Conservation (phyloP, 2,113 vertebrate species). For the Picathartes gymnocephalus region DNA sequence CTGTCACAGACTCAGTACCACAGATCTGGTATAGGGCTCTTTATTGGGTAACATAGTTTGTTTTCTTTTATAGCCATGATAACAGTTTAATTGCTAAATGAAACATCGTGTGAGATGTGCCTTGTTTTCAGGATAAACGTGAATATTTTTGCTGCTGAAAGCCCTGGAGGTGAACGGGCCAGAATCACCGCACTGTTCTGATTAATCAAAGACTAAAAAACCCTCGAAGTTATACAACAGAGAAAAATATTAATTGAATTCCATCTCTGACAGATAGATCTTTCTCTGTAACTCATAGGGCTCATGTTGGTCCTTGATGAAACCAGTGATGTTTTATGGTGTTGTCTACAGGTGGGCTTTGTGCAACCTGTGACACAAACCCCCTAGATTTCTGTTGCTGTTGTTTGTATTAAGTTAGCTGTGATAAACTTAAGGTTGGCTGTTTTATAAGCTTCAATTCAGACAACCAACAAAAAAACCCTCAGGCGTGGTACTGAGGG, state of each 20-base stretch:
- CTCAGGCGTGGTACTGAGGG: not conserved
- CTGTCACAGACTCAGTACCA: not conserved
- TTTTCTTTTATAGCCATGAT: not conserved
- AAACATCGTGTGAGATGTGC: not conserved
- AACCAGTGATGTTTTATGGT: accelerated
- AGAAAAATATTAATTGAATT: not conserved
- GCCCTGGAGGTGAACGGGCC: not conserved
- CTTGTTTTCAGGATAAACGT: not conserved
- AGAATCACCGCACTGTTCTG: not conserved
- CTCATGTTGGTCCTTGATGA: not conserved
- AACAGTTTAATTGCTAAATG: not conserved
- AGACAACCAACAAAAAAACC: not conserved
- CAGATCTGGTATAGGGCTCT: not conserved
- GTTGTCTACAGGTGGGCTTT: not conserved
- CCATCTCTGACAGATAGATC: not conserved
- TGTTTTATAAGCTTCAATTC: not conserved
- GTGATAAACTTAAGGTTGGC: not conserved
- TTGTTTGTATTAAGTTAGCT: not conserved
- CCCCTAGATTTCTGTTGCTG: accelerated
- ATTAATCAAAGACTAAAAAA: not conserved
- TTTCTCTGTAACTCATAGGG: accelerated
- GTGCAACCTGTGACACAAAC: not conserved
- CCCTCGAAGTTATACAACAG: not conserved
- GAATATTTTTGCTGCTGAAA: not conserved
- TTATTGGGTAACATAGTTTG: not conserved